Base-by-base conservation (phyloP, 2,113 vertebrate genomes). In the Lethenteron reissneri region DNA sequence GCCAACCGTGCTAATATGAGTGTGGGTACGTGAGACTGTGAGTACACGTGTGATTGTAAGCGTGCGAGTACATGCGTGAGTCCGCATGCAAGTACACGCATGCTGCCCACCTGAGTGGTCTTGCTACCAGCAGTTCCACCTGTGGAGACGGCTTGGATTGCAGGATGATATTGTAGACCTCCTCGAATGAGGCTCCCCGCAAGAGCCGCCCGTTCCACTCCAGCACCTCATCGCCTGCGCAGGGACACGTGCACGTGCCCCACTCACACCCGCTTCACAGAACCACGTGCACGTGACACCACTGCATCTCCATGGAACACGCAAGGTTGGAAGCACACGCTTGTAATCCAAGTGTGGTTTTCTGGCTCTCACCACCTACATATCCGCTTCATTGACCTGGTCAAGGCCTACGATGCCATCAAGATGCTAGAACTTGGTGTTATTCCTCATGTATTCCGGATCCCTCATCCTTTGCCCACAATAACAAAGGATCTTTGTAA, bases 111-210 rank as follows among this genome's bases (percentile, higher is more conserved):
- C 91, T 88, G 79, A 96, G 95, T 78, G 94, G 94, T 79, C 94
- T 87, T 75, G 94, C 96, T 83, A 97, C 94, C 79, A 97, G 89
- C 79, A 97, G 90, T 85, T 97, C 94, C 79, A 97, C 94, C 86
- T 97, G 92, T 81, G 89, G 90, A 82, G 91, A 89, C 76, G 91
- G 87, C 84, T 97, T 96, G 74, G 94, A 97, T 78, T 97, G 90
- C 80, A 97, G 88, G 83, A 97, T 97, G 77, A 97, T 97, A 82
- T 97, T 97, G 87, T 97, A 97, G 80, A 97, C 94, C 82, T 97
- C 92, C 85, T 97, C 92, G 83, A 96, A 94, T 79, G 94, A 96
- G 80, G 92, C 91, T 81, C 92, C 92, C 56, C 89, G 94, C 81
- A 97, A 84, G 19, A 88, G 85, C 82, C 96, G 96, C 73, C 94